Conservation (phyloP, 2,888 invertebrate genomes). For the Drosophila meridionalis region DNA sequence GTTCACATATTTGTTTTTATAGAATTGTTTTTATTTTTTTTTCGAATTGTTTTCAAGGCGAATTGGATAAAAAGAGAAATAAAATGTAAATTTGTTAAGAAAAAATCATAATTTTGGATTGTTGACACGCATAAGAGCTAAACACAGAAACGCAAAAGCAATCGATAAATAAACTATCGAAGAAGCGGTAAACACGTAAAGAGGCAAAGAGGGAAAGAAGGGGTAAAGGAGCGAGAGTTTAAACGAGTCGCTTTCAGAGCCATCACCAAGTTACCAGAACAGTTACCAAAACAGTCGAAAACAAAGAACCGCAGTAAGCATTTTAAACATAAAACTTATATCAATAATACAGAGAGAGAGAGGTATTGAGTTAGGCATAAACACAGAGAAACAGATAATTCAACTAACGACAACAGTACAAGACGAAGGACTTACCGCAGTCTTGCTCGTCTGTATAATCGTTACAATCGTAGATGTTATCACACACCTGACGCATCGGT, state of each 20-base stretch:
- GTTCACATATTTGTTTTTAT: conserved; percentile 32
- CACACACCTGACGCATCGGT: conserved; percentile 87
- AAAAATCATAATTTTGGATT: conserved; percentile 41
- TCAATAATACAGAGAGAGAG: neutral
- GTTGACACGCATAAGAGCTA: conserved; percentile 42
- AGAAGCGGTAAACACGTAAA: conserved; percentile 16
- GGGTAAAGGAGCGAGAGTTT: conserved; percentile 3
- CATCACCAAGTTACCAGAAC: conserved; percentile 24
- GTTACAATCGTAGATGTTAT: conserved; percentile 89
- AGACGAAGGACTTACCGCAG: conserved; percentile 88
- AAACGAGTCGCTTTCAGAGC: conserved; percentile 7
- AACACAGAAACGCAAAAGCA: conserved; percentile 42
- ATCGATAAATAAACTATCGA: conserved; percentile 21
- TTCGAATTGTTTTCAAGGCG: conserved; percentile 30
- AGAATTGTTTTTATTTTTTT: conserved; percentile 24
- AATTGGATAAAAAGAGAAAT: conserved; percentile 65
- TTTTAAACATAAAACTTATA: conserved; percentile 22
- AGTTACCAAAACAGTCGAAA: conserved; percentile 13
- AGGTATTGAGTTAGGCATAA: neutral
- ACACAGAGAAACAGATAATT: conserved; percentile 1
- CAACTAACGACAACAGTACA: conserved; percentile 30
- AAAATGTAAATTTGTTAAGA: conserved; percentile 67
- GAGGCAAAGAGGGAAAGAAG: conserved; percentile 1
- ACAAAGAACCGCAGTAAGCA: conserved; percentile 36
- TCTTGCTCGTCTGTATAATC: conserved; percentile 91